Evolutionary conservation across 1,140 invertebrate genomes (phyloP).

Genomic region (Arion vulgaris): DNA sequence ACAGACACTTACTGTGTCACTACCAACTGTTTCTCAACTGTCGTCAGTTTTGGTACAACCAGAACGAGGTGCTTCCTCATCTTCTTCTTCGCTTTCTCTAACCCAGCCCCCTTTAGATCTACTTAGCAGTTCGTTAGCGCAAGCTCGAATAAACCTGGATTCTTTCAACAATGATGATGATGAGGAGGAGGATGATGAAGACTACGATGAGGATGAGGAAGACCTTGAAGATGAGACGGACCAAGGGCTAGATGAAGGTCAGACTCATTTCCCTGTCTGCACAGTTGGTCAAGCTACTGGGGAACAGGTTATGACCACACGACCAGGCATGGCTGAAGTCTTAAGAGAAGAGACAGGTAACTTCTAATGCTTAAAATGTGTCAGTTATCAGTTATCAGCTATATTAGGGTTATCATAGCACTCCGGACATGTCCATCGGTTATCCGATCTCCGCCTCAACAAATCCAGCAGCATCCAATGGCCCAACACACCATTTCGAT

Average conservation of each 20-base stretch:
- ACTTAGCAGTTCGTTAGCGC: constrained; percentile 68
- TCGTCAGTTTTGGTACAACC: background rate
- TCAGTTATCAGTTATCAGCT: background rate
- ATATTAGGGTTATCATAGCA: too few relatives aligned
- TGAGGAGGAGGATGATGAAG: constrained; percentile 53
- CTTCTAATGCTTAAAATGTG: background rate
- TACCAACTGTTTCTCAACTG: background rate
- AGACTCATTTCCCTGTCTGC: background rate
- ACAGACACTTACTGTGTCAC: background rate
- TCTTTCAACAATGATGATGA: constrained; percentile 63
- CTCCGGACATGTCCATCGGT: too few relatives aligned
- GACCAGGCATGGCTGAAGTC: constrained; percentile 32
- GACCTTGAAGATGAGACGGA: constrained; percentile 22
- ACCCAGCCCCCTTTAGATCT: constrained; percentile 57
- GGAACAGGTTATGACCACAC: constrained; percentile 31
- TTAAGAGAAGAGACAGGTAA: constrained; percentile 36
- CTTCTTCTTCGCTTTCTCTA: background rate
- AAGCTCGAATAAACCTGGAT: constrained; percentile 71
- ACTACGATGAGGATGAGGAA: constrained; percentile 37
- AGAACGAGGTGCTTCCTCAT: background rate
- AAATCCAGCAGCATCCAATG: too few relatives aligned
- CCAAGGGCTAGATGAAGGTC: background rate
- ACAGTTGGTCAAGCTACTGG: background rate
- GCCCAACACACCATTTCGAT: too few relatives aligned
- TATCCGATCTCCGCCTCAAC: too few relatives aligned